Percentiles rank a stretch among this genome's conserved stretches.
These are phyloP conservation scores for Rhorus exstirpatorius DNA, from an alignment of 2,888 invertebrate genomes.

Conservation along the genomic window DNA sequence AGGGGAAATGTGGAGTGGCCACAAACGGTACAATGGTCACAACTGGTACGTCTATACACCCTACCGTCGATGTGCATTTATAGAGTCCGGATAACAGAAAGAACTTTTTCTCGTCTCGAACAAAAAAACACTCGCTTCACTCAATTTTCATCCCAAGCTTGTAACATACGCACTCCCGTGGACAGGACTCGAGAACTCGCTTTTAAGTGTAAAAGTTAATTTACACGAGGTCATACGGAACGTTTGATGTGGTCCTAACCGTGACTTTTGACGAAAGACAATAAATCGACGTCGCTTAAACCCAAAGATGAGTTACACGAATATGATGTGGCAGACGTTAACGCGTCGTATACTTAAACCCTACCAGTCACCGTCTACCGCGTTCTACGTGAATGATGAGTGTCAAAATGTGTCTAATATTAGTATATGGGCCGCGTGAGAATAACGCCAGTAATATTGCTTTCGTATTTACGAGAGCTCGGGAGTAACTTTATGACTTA, in stretches of 20 bases:
- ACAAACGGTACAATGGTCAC: too few relatives aligned
- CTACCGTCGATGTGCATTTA: slow-evolving; percentile 32
- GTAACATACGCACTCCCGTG: background rate
- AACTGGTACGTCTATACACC: too few relatives aligned
- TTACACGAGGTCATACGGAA: slow-evolving; percentile 30
- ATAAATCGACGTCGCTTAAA: slow-evolving; percentile 79
- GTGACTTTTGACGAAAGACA: slow-evolving; percentile 77
- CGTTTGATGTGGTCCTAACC: slow-evolving; percentile 78
- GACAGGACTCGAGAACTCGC: background rate
- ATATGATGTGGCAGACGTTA: slow-evolving; percentile 81
- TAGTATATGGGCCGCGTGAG: slow-evolving; percentile 29
- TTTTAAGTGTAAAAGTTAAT: slow-evolving; percentile 36
- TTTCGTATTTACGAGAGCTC: background rate
- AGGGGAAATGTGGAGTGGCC: too few relatives aligned
- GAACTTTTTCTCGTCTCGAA: slow-evolving; percentile 21
- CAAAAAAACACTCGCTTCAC: slow-evolving; percentile 18
- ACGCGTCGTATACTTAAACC: slow-evolving; percentile 74
- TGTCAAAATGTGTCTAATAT: slow-evolving; percentile 67
- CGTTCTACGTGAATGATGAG: slow-evolving; percentile 64
- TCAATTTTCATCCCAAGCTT: slow-evolving; percentile 52
- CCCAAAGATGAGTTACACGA: slow-evolving; percentile 76
- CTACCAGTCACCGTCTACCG: slow-evolving; percentile 58
- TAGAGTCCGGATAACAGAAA: slow-evolving; percentile 15
- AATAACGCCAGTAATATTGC: background rate
- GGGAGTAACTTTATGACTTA: background rate